Base-by-base conservation (phyloP, 2,888 invertebrate species). In the Zygogramma bicolorata region DNA sequence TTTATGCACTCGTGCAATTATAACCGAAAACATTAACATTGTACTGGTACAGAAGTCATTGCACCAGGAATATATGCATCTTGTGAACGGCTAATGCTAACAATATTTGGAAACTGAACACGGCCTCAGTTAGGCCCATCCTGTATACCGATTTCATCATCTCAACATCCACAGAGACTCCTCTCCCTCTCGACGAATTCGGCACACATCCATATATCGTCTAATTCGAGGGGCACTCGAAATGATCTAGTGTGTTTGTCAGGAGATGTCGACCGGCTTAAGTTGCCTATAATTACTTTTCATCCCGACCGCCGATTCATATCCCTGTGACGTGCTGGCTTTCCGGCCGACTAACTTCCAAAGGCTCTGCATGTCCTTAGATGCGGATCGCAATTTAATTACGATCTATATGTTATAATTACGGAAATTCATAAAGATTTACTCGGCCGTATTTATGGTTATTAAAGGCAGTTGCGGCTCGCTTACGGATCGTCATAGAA, bases 361-460 rank as follows among this genome's bases (percentile, higher is more conserved):
- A 84, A 83, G 82, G 76, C 53, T 65, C 72, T 58, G 40, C 60
- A 18, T 42, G 78, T 79, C 75, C 83, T 84, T 82, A 81, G 81
- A 83, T 83, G 81, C 81, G 81, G 83, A 75, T 73, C 67, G 84
- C 85, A 83, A 86, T 86, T 86, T 86, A 86, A 86, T 86, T 85
- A 85, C 85, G 81, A 84, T 84, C 85, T 84, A 85, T 85, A 85
- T 84, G 85, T 85, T 85, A 85, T 86, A 85, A 86, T 86, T 86
- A 86, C 81, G 83, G 81, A 84, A 85, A 86, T 86, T 86, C 85
- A 85, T 86, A 86, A 85, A 85, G 85, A 86, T 85, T 85, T 85
- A 84, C 81, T 84, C 83, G 84, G 76, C 81, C 83, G 82, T 82
- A 74, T 81, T n/a, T 80, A 81, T 53, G 81, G 82, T 83, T 84